Evolutionary conservation across 2,113 vertebrate species (phyloP), one percentile per base, ranked within the genome.

Genomic region (Spea bombifrons): DNA sequence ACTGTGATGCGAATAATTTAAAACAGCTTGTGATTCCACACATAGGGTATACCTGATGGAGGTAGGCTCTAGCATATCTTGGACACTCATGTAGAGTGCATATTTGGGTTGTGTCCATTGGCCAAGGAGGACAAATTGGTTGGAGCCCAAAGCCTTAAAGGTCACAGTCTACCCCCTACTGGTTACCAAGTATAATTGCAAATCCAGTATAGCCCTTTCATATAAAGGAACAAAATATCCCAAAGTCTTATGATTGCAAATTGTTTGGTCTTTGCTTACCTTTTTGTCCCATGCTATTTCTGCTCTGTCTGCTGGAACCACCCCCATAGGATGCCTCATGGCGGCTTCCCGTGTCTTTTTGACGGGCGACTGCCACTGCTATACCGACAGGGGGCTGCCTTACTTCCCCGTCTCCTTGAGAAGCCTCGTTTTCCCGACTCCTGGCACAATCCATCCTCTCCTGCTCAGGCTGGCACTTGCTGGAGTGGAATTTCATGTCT

Each of bases 331-430:
- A 89, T 0, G 87, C 83, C 4, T 92, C 91, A 0, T 92, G 92
- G 9, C 94, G 93, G 76, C 92, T 94, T 6, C 88, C 85, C 0
- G 95, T 93, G 73, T 98, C 95, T 85, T 95, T 94, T 86, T 98
- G 96, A 82, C 96, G 88, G 0, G 96, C 96, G 79, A 98, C 91
- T 0, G 96, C 96, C 82, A 98, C 96, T 0, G 97, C 96, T 2
- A 99, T 99, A 73, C 96, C 96, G 43, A 98, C 96, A 0, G 97
- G 97, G 0, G 96, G 97, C 87, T 98, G 96, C 17, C 97, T 91
- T 81, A 97, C 96, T 86, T 99, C 97, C 0, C 90, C 91, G 48
- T 97, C 95, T 0, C 93, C 88, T 0, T 94, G 88, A 2, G 86
- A 80, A 4, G 87, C 4, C 0, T 98, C 96, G 0, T 94, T 91